Percentiles rank a stretch among this genome's conserved stretches.
Evolutionary conservation across 2,888 invertebrate genomes (phyloP).

Genomic region (Allacma fusca): DNA sequence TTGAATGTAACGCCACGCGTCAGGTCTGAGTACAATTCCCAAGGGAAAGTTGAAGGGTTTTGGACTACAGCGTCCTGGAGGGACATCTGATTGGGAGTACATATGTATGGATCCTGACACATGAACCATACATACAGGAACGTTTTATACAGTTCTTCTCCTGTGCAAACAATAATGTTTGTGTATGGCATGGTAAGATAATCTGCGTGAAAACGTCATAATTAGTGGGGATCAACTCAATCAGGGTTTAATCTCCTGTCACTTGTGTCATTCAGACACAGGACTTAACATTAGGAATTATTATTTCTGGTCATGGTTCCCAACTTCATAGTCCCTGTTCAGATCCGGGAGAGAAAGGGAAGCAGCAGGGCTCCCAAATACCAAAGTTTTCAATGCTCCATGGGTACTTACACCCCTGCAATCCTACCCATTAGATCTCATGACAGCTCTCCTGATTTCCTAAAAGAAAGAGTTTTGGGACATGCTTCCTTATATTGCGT

Average conservation of each 20-base stretch:
- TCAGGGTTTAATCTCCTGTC: slow-evolving; percentile 55
- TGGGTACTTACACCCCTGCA: too few species aligned
- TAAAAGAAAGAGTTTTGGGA: slow-evolving; percentile 19
- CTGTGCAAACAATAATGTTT: too few species aligned
- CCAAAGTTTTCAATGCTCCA: not conserved
- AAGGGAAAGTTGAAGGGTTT: too few species aligned
- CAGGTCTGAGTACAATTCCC: not conserved
- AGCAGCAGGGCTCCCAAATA: not conserved
- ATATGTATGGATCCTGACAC: too few species aligned
- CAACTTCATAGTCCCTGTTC: not conserved
- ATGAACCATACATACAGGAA: too few species aligned
- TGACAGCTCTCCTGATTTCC: slow-evolving; percentile 18
- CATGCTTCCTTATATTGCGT: slow-evolving; percentile 41
- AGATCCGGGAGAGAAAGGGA: too few species aligned
- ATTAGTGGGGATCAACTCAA: slow-evolving; percentile 53
- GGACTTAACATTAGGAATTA: slow-evolving; percentile 28
- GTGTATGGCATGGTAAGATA: slow-evolving; percentile 40
- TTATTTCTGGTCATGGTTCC: not conserved
- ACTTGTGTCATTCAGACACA: slow-evolving; percentile 41
- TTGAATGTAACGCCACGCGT: slow-evolving; percentile 47
- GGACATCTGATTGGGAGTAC: too few species aligned
- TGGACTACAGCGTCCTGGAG: too few species aligned
- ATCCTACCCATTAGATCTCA: slow-evolving; percentile 6
- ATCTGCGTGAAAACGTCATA: slow-evolving; percentile 54
- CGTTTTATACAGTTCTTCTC: too few species aligned